Conservation (phyloP, 2,797 vertebrate species). For the Sciaenops ocellatus region DNA sequence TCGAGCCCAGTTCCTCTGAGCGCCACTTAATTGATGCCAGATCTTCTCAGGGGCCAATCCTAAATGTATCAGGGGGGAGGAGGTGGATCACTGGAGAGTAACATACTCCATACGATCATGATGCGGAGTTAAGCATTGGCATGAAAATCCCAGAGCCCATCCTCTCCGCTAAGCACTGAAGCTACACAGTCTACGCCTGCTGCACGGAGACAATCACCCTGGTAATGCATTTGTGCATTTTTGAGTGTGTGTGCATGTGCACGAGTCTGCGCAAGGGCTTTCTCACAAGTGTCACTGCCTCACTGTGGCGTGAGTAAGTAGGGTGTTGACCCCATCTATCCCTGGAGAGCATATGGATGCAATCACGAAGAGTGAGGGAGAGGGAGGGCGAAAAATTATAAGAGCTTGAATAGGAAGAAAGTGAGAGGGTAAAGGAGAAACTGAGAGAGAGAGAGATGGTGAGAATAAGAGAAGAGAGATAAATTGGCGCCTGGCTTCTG, state of each 20-base stretch:
- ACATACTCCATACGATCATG: constrained; percentile 70
- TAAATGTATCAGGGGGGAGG: constrained; percentile 63
- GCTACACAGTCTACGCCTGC: constrained; percentile 50
- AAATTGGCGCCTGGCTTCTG: constrained; percentile 77
- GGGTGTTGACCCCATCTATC: constrained; percentile 84
- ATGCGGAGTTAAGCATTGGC: constrained; percentile 71
- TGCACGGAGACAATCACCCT: constrained; percentile 62
- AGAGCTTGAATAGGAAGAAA: constrained; percentile 52
- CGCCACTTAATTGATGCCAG: constrained; percentile 85
- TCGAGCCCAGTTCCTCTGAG: constrained; percentile 74
- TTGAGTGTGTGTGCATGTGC: constrained; percentile 20
- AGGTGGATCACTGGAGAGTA: constrained; percentile 70
- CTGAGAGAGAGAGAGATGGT: constrained; percentile 36
- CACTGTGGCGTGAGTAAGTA: constrained; percentile 84
- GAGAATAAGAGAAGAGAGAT: constrained; percentile 58
- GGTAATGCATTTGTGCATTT: constrained; percentile 38
- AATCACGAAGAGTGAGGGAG: constrained; percentile 73
- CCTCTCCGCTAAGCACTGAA: constrained; percentile 53
- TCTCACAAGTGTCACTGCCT: constrained; percentile 85
- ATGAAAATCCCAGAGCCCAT: constrained; percentile 66
- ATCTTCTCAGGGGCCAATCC: constrained; percentile 75
- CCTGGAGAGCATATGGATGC: constrained; percentile 85
- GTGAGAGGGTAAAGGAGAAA: constrained; percentile 48
- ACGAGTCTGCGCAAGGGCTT: constrained; percentile 56
- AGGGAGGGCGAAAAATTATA: constrained; percentile 56